These are phyloP conservation scores for Rhineura floridana DNA, from an alignment of 2,113 vertebrate species.

Conservation along the genomic window DNA sequence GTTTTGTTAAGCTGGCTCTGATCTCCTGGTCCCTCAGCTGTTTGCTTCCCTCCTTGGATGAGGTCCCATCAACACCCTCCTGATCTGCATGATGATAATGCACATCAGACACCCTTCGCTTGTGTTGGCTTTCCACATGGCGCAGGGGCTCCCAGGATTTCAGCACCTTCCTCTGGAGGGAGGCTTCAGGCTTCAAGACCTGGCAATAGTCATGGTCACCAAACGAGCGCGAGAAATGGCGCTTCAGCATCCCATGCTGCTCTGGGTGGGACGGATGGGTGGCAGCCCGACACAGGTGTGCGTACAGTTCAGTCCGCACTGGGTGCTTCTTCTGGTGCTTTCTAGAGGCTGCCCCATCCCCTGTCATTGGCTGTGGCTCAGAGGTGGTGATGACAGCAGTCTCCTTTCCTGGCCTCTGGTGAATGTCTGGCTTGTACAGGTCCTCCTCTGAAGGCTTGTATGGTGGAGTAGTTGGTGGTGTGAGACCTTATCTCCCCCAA, in stretches of 20 bases:
- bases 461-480: slow-evolving; percentile 94
- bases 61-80: slow-evolving; percentile 56
- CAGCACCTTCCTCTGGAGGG: slow-evolving; percentile 80
- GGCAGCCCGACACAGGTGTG: slow-evolving; percentile 84
- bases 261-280: slow-evolving; percentile 61
- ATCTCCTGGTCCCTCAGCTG: slow-evolving; percentile 84
- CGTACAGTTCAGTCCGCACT: slow-evolving; percentile 91
- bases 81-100: slow-evolving; percentile 75
- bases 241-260: slow-evolving; percentile 71
- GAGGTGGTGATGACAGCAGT: slow-evolving; percentile 25
- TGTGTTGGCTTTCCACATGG: slow-evolving; percentile 66
- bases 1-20: slow-evolving; percentile 84
- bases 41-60: slow-evolving; percentile 61
- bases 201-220: slow-evolving; percentile 98
- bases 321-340: slow-evolving; percentile 85
- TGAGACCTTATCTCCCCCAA: slow-evolving; percentile 83
- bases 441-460: slow-evolving; percentile 95
- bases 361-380: slow-evolving; percentile 42
- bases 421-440: slow-evolving; percentile 91
- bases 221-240: slow-evolving; percentile 82
- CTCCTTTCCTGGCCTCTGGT: slow-evolving; percentile 69
- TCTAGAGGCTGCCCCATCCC: slow-evolving; percentile 50
- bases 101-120: slow-evolving; percentile 52
- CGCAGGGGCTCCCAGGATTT: slow-evolving; percentile 75
- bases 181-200: slow-evolving; percentile 76